Evolutionary conservation across 2,888 invertebrate genomes (phyloP).

Genomic region (Uloborus plumipes): DNA sequence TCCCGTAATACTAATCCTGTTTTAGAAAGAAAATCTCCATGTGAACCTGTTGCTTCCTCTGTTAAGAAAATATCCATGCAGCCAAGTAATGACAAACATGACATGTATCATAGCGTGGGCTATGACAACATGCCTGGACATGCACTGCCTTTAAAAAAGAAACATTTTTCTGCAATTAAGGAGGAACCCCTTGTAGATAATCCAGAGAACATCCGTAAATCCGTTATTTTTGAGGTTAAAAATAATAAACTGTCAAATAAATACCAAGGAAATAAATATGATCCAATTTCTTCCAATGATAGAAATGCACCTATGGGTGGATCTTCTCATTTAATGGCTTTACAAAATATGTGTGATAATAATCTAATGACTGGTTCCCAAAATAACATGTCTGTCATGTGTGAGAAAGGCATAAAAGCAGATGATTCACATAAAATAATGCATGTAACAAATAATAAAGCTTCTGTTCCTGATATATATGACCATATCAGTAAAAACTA

Average conservation of each 20-base stretch:
- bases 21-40: not conserved
- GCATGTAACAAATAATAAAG: constrained; percentile 1
- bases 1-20: constrained; percentile 1
- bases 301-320: constrained; percentile 8
- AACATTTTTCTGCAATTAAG: constrained; percentile 19
- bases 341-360: constrained; percentile 55
- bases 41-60: not conserved
- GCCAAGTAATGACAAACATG: not conserved
- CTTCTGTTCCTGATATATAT: constrained; percentile 12
- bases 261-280: constrained; percentile 11
- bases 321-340: constrained; percentile 49
- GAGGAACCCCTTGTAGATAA: constrained; percentile 7
- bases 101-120: not conserved
- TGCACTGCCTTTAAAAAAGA: constrained; percentile 38
- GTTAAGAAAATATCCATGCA: not conserved
- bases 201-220: constrained; percentile 20
- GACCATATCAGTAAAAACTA: constrained; percentile 33
- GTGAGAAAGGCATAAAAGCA: too few species aligned
- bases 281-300: constrained; percentile 1
- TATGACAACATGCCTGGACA: not conserved
- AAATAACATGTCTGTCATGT: constrained; percentile 9
- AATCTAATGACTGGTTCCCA: constrained; percentile 43
- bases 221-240: constrained; percentile 46
- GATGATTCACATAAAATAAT: too few species aligned
- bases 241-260: constrained; percentile 27